phyloP scores from a whole-genome alignment of 1,140 invertebrate genomes.

The Linepithema humile region DNA sequence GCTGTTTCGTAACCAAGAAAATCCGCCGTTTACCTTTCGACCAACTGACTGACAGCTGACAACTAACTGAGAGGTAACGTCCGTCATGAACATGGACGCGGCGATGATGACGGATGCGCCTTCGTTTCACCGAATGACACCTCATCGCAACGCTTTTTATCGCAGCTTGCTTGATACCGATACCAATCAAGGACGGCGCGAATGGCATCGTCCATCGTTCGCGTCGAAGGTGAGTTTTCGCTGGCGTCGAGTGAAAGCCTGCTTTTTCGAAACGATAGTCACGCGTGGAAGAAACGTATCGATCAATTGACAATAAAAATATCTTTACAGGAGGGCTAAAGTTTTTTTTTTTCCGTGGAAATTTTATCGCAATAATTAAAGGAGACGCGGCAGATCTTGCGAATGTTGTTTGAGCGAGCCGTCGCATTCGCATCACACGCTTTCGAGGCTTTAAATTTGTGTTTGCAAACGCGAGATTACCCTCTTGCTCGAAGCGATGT shows the following conservation, averaged over 20 bases:
- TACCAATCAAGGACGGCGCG: background rate
- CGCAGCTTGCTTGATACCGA: background rate
- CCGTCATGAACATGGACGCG: background rate
- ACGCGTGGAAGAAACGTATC: background rate
- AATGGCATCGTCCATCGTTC: background rate
- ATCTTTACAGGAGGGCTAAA: too few relatives aligned
- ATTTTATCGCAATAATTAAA: background rate
- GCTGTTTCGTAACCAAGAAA: background rate
- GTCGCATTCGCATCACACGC: background rate
- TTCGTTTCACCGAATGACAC: background rate
- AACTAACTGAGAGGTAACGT: background rate
- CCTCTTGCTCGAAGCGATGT: background rate
- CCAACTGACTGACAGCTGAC: background rate
- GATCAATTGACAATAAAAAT: background rate
- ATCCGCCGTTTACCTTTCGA: background rate
- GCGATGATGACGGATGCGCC: conserved; percentile 19
- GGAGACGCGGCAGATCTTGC: background rate
- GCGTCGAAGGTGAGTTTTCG: conserved; percentile 27
- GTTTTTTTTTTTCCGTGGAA: too few relatives aligned
- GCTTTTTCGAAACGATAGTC: background rate
- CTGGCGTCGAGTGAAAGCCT: background rate
- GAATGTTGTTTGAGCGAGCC: too few relatives aligned
- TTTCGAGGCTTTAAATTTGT: conserved; percentile 51
- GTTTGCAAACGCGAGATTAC: conserved; percentile 64
- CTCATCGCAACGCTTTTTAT: too few relatives aligned